A percentile compares a stretch with the other conserved stretches of the same genome.
Conservation (phyloP, 2,113 vertebrate genomes). For the Zosterops hypoxanthus region DNA sequence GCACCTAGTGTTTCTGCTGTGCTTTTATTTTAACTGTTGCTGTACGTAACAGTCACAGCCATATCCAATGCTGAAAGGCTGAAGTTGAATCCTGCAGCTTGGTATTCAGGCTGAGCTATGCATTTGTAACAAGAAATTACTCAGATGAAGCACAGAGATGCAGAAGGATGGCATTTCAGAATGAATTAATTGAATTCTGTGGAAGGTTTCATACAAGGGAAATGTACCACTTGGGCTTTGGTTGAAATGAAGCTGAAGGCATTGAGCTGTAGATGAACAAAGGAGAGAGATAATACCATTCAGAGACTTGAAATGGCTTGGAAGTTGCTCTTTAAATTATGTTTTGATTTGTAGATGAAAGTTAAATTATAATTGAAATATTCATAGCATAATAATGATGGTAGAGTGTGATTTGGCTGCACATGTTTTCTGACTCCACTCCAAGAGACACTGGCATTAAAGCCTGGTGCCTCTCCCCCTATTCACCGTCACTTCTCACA, state of each 20-base stretch:
- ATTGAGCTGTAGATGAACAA: background rate
- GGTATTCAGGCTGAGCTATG: background rate
- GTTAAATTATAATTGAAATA: slow-evolving; percentile 17
- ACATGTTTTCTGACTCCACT: background rate
- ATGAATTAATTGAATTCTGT: background rate
- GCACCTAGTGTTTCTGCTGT: background rate
- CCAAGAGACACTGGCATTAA: background rate
- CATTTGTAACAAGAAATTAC: background rate
- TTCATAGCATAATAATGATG: background rate
- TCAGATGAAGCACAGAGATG: background rate
- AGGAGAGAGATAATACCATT: background rate
- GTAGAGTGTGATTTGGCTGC: background rate
- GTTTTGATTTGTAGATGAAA: background rate
- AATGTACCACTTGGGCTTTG: background rate
- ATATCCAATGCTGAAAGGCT: background rate
- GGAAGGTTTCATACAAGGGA: background rate
- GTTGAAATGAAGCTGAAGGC: background rate
- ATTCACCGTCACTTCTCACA: background rate
- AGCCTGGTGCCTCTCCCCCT: background rate
- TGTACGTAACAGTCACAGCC: background rate
- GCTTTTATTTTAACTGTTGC: background rate
- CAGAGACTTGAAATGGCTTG: background rate
- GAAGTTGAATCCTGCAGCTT: background rate
- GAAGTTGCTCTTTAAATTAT: slow-evolving; percentile 2
- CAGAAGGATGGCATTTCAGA: background rate